Conservation (phyloP, 1,140 invertebrate species). For the Microplitis demolitor region DNA sequence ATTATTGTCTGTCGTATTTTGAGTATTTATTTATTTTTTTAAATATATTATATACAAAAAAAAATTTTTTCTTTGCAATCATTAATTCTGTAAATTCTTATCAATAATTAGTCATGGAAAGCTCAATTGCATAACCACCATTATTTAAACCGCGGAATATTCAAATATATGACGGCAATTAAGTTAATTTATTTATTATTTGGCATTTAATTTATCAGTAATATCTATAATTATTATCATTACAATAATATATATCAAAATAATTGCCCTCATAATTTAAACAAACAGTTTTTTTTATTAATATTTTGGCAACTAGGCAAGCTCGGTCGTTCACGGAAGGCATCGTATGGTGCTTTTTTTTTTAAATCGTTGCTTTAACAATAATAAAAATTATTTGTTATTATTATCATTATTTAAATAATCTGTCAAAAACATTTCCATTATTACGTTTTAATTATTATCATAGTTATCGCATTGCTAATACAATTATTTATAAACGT, state of each 20-base stretch:
- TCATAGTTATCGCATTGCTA: constrained; percentile 27
- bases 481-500: background rate
- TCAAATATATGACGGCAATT: constrained; percentile 25
- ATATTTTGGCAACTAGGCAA: constrained; percentile 56
- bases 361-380: constrained; percentile 50
- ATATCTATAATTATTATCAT: background rate
- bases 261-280: constrained; percentile 13
- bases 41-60: constrained; percentile 21
- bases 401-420: constrained; percentile 4
- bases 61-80: constrained; percentile 32
- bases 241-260: constrained; percentile 28
- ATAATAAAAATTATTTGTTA: constrained; percentile 31
- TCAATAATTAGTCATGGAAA: constrained; percentile 52
- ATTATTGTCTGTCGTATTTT: constrained; percentile 58
- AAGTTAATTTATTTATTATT: constrained; percentile 26
- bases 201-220: background rate
- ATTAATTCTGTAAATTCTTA: constrained; percentile 9
- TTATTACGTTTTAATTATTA: constrained; percentile 43
- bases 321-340: constrained; percentile 63
- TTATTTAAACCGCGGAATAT: constrained; percentile 40
- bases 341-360: constrained; percentile 55
- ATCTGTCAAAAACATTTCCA: too few species aligned
- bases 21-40: constrained; percentile 41
- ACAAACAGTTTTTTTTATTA: constrained; percentile 7
- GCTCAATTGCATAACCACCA: constrained; percentile 55